These are phyloP conservation scores for Atlantisia rogersi DNA, from an alignment of 2,113 vertebrate species.

Conservation along the genomic window DNA sequence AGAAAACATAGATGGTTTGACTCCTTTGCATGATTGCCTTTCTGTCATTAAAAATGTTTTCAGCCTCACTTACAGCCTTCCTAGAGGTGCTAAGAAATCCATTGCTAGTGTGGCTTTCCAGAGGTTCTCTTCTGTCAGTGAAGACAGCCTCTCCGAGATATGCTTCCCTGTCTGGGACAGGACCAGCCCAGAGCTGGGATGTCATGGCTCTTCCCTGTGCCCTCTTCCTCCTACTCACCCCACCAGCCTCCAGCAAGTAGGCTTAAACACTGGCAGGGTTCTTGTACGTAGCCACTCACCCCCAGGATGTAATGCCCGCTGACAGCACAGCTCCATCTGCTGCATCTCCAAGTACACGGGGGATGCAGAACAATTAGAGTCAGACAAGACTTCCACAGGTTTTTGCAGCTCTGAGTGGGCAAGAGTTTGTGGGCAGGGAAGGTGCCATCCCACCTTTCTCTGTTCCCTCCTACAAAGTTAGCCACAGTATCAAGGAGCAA, in stretches of 20 bases:
- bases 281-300: neutral
- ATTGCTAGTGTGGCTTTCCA: neutral
- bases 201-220: neutral
- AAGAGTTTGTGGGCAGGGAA: neutral
- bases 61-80: neutral
- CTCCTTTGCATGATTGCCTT: neutral
- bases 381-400: neutral
- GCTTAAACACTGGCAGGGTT: slow-evolving; percentile 2
- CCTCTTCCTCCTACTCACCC: neutral
- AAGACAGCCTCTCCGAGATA: neutral
- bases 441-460: neutral
- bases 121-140: neutral
- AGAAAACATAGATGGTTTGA: neutral
- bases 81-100: neutral
- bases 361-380: slow-evolving; percentile 6
- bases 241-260: neutral
- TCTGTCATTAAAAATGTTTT: neutral
- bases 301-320: neutral
- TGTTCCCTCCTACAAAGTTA: neutral
- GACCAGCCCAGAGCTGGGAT: neutral
- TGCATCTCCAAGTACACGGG: neutral
- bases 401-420: neutral
- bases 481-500: neutral
- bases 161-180: neutral
- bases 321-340: slow-evolving; percentile 28